Conservation (phyloP, 2,113 vertebrate species). For the Cichladusa arquata region DNA sequence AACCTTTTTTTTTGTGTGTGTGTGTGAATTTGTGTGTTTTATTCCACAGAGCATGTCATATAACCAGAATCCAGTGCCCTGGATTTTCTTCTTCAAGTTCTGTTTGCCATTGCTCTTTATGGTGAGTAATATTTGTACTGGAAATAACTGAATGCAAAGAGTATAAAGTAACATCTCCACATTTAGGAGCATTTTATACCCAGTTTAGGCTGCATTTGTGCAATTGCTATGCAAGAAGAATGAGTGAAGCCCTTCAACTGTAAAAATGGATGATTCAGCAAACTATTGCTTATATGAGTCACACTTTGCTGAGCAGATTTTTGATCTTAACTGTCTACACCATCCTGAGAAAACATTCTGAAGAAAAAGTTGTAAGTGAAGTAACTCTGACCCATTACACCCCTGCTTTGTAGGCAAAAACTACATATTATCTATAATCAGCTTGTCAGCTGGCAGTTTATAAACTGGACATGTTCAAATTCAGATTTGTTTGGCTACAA, state of each 20-base stretch:
- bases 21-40: background rate
- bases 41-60: background rate
- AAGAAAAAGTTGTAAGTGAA: background rate
- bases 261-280: constrained; percentile 31
- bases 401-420: background rate
- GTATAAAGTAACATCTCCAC: background rate
- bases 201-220: background rate
- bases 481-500: background rate
- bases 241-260: constrained; percentile 16
- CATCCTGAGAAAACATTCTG: background rate
- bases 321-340: background rate
- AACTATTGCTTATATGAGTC: constrained; percentile 10
- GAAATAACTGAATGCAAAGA: background rate
- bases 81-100: background rate
- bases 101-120: background rate
- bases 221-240: background rate
- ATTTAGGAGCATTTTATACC: background rate
- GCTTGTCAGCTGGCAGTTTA: background rate
- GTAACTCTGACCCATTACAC: background rate
- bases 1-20: background rate
- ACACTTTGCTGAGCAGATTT: background rate
- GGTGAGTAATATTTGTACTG: background rate
- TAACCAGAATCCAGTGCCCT: background rate
- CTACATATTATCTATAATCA: rapidly evolving
- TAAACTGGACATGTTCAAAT: background rate